phyloP scores from a whole-genome alignment of 2,797 vertebrate genomes.

The Hippocampus kuda region DNA sequence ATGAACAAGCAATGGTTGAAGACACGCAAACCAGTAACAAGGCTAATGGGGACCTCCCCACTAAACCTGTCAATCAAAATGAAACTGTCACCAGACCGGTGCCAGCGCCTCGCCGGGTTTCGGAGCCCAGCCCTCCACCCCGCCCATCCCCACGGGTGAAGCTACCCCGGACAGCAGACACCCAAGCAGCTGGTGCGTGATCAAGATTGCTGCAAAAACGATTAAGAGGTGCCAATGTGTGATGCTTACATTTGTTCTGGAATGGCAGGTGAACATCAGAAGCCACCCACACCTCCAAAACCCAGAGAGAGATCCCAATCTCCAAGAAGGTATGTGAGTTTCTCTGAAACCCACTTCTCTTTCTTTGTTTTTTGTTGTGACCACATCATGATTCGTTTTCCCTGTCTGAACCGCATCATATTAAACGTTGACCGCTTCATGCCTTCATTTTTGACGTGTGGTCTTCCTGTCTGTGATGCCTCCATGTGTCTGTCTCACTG shows the following conservation, averaged over 20 bases:
- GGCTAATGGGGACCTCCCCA: slow-evolving; percentile 34
- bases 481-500: slow-evolving; percentile 47
- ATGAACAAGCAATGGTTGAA: slow-evolving; percentile 31
- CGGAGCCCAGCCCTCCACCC: slow-evolving; percentile 50
- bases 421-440: slow-evolving; percentile 11
- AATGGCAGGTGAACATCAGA: slow-evolving; percentile 54
- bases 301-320: slow-evolving; percentile 79
- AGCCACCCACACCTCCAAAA: slow-evolving; percentile 73
- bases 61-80: slow-evolving; percentile 18
- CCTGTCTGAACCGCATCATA: slow-evolving; percentile 4
- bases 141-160: slow-evolving; percentile 54
- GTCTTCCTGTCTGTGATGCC: slow-evolving; percentile 40
- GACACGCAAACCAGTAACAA: slow-evolving; percentile 20
- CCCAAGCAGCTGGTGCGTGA: slow-evolving; percentile 41
- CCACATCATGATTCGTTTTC: slow-evolving; percentile 10
- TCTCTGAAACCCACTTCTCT: not conserved
- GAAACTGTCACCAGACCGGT: slow-evolving; percentile 50
- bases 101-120: slow-evolving; percentile 61
- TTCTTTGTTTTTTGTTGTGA: slow-evolving; percentile 8
- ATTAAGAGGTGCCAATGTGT: not conserved
- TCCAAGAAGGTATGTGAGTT: slow-evolving; percentile 71
- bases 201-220: not conserved
- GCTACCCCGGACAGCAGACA: slow-evolving; percentile 33
- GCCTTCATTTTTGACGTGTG: slow-evolving; percentile 28
- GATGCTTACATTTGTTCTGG: slow-evolving; percentile 10